Evolutionary conservation across 2,797 vertebrate genomes (phyloP).

Genomic region (Galago senegalensis): DNA sequence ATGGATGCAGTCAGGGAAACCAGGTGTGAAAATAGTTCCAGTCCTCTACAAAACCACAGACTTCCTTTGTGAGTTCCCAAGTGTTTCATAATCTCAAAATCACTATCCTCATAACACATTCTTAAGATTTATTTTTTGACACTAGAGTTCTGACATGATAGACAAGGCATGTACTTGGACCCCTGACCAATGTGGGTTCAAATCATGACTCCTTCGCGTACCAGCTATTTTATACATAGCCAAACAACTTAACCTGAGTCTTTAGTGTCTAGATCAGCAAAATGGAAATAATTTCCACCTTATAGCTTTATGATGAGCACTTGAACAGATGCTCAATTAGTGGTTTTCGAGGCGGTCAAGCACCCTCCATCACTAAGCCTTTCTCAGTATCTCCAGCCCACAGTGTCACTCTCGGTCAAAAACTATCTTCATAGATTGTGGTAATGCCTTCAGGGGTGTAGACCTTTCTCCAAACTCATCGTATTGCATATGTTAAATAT

Average conservation of each 20-base stretch:
- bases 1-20: neutral
- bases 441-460: neutral
- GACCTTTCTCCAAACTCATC: neutral
- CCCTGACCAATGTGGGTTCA: neutral
- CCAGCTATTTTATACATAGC: neutral
- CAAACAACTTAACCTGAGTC: neutral
- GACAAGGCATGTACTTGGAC: neutral
- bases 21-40: constrained; percentile 63
- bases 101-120: neutral
- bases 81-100: neutral
- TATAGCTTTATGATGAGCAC: neutral
- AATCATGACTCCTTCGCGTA: neutral
- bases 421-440: neutral
- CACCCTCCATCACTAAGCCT: neutral
- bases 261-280: neutral
- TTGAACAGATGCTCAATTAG: neutral
- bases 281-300: neutral
- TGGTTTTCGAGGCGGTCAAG: neutral
- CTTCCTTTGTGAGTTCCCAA: constrained; percentile 36
- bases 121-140: constrained; percentile 27
- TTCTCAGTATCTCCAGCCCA: neutral
- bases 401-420: neutral
- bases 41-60: constrained; percentile 47
- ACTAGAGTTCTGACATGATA: neutral
- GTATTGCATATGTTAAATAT: neutral